Evolutionary conservation across 2,797 vertebrate species (phyloP).

Genomic region (Cyprinodon diabolis): DNA sequence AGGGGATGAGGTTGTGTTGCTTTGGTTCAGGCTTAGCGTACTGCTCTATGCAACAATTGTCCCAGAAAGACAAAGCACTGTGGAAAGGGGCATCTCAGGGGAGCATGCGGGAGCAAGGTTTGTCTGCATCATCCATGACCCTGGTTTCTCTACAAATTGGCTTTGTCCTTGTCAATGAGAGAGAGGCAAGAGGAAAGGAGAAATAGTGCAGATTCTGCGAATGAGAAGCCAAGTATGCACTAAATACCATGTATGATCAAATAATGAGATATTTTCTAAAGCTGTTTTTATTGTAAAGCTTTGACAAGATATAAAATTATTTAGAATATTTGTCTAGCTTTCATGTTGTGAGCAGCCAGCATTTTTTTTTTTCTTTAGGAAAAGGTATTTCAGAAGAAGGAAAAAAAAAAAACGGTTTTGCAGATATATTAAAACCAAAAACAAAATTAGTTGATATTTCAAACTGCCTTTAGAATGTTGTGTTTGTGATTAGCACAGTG

Average conservation of each 20-base stretch:
- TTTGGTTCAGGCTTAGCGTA: constrained; percentile 39
- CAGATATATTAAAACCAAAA: not conserved
- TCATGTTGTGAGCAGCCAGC: not conserved
- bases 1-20: constrained; percentile 72
- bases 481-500: not conserved
- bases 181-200: constrained; percentile 39
- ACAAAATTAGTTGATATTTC: not conserved
- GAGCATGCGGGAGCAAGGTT: constrained; percentile 73
- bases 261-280: constrained; percentile 2
- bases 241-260: constrained; percentile 37
- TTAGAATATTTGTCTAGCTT: not conserved
- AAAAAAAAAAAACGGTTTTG: not conserved
- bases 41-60: constrained; percentile 74
- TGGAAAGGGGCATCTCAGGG: constrained; percentile 72
- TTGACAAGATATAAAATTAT: not conserved
- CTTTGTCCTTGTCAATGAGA: constrained; percentile 83
- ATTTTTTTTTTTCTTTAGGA: not conserved
- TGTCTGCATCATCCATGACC: constrained; percentile 75
- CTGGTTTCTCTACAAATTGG: constrained; percentile 80
- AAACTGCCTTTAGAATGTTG: not conserved
- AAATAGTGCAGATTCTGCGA: constrained; percentile 41
- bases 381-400: not conserved
- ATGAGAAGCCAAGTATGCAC: constrained; percentile 25
- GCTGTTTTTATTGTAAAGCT: not conserved
- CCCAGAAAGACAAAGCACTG: constrained; percentile 80